Evolutionary conservation across 2,888 invertebrate genomes (phyloP), one percentile per base, ranked within the genome.

Genomic region (Ametastegia equiseti): DNA sequence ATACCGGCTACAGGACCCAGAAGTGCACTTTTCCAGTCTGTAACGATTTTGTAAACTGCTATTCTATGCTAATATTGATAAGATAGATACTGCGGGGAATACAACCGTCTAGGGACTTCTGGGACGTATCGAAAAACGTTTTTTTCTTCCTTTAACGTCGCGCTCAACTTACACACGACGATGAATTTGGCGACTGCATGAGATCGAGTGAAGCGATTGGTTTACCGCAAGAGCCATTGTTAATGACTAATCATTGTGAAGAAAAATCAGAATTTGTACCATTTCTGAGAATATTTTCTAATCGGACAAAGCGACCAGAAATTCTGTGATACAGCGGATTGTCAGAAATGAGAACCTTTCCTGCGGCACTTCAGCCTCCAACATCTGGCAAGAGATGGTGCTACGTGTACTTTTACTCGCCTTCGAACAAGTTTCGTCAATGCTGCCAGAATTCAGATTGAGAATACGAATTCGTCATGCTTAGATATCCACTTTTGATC

Each of bases 51-150:
- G 90, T 88, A 89, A 90, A 90, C 88, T 89, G 90, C 88, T 88
- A 86, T 90, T 89, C 88, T 89, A 90, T 90, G 90, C 90, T 89
- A 90, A 90, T 90, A 90, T 89, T 89, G 89, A 90, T 90, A 89
- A 89, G 88, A 88, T 87, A 83, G 86, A 85, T 85, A 84, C 83
- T 84, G 83, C 83, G 36, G 83, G 83, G 83, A 82, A 82, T 84
- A 88, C 83, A 81, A 86, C 81, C 84, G 84, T 85, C 83, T 80
- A 81, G 88, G 88, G 89, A 88, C 85, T 88, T 88, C 80, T 78
- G 78, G 27, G 73, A 67, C 85, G 84, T 84, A 84, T 86, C 84
- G 86, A 86, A 86, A 89, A 88, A 85, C 85, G 85, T 83, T 86
- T 63, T 50, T 81, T 30, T n/a, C n/a, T 39, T 78, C n/a, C 78